Evolutionary conservation across 1,140 invertebrate genomes (phyloP), one percentile per base, ranked within the genome.

Genomic region (Trichonephila clavipes): DNA sequence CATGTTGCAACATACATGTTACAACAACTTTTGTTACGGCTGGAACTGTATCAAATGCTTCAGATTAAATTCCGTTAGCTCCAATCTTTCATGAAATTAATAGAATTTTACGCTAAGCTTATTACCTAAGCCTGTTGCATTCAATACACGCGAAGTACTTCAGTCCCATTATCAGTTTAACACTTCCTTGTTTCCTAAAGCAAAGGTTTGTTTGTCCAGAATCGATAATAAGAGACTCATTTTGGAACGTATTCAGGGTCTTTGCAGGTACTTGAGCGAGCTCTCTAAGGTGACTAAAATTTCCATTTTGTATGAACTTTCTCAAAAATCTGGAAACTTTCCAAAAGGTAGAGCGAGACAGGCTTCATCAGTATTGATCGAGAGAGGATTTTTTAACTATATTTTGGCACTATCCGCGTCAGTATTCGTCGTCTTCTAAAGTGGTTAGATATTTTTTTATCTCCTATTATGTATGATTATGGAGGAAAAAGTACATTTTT

Each of bases 321-420:
- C 82, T 58, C 40, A 19, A 85, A 85, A 85, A 58, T 85, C 61
- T 87, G 85, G 85, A 87, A n/a, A 2, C 24, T 21, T 87, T 87
- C 85, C 85, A 87, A 87, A 87, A 87, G 85, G 85, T 87, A 87
- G 61, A 21, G 24, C 24, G 59, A 87, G 85, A 87, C 59, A 87
- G 18, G 24, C 28, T 59, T 21, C 58, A 10, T 87, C 18, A 40
- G 12, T 44, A 87, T 87, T 58, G 58, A 58, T 62, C 28, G 51
- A 83, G 44, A 44, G 44, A 44, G 10, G n/a, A 14, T 21, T 64
- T 21, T 62, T 87, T 62, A 87, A 64, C 24, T 62, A 58, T 87
- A 24, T 58, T 87, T 87, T 62, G 44, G 82, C 44, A 83, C 44
- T 83, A 10, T 12, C 72, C 72, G 14, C 34, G 72, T 77, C 69